Evolutionary conservation across 2,113 vertebrate species (phyloP).

Genomic region (Boleophthalmus pectinirostris): DNA sequence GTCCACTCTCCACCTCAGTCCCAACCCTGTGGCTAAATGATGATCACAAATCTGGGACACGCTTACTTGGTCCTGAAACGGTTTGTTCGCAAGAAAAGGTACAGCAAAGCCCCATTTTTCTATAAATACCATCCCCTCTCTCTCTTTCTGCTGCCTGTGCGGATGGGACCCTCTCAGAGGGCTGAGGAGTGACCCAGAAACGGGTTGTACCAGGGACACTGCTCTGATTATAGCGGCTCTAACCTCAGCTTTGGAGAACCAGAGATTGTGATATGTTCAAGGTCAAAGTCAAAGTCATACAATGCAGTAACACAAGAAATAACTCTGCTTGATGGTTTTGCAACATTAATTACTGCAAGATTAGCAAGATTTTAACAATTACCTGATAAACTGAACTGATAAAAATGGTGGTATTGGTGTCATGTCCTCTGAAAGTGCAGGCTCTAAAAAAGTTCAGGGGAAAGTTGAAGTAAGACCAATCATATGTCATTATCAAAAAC

Average conservation of each 20-base stretch:
- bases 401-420: background rate
- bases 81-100: constrained; percentile 80
- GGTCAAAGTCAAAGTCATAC: constrained; percentile 44
- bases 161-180: constrained; percentile 73
- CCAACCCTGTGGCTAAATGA: constrained; percentile 65
- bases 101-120: constrained; percentile 83
- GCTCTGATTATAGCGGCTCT: constrained; percentile 65
- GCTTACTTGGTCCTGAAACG: constrained; percentile 75
- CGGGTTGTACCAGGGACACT: constrained; percentile 66
- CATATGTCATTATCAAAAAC: background rate
- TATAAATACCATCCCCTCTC: constrained; percentile 79
- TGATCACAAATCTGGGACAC: constrained; percentile 79
- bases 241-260: constrained; percentile 48
- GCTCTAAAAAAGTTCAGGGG: background rate
- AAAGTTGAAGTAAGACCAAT: background rate
- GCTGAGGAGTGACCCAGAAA: constrained; percentile 82
- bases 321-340: background rate
- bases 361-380: constrained; percentile 11
- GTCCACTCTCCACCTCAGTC: constrained; percentile 62
- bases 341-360: background rate
- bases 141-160: constrained; percentile 64
- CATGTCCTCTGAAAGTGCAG: background rate
- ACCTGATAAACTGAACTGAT: constrained; percentile 15
- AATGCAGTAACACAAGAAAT: background rate
- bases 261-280: constrained; percentile 53